These are phyloP conservation scores for Schrankia costaestrigalis DNA, from an alignment of 2,888 invertebrate species.

Conservation along the genomic window DNA sequence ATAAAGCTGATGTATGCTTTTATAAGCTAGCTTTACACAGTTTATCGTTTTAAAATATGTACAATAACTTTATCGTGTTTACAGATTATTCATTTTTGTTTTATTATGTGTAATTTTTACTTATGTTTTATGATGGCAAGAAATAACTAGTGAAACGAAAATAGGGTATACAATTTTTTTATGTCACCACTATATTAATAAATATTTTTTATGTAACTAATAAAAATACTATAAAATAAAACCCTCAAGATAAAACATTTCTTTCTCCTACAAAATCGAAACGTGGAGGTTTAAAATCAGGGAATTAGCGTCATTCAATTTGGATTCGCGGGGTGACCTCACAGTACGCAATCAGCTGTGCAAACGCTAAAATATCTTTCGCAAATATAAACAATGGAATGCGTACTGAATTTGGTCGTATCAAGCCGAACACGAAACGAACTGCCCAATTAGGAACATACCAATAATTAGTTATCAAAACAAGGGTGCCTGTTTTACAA, in stretches of 20 bases:
- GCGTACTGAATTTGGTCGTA: conserved; percentile 53
- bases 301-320: conserved; percentile 37
- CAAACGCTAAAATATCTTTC: conserved; percentile 70
- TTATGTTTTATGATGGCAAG: too few relatives aligned
- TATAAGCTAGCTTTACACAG: too few relatives aligned
- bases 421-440: conserved; percentile 46
- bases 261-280: conserved; percentile 8
- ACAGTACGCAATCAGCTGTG: conserved; percentile 66
- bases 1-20: too few relatives aligned
- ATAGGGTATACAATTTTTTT: too few relatives aligned
- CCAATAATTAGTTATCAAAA: conserved; percentile 78
- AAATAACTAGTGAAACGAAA: too few relatives aligned
- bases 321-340: conserved; percentile 53
- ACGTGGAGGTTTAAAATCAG: conserved; percentile 21
- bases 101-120: too few relatives aligned
- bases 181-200: too few relatives aligned
- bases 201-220: too few relatives aligned
- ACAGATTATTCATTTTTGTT: too few relatives aligned
- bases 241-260: background rate
- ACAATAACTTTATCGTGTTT: too few relatives aligned
- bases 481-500: conserved; percentile 53
- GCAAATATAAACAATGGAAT: conserved; percentile 61
- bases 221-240: conserved; percentile 1
- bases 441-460: conserved; percentile 69
- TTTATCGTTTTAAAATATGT: too few relatives aligned